Evolutionary conservation across 2,888 invertebrate genomes (phyloP), one percentile per base, ranked within the genome.

Genomic region (Himalopsyche tibetana): DNA sequence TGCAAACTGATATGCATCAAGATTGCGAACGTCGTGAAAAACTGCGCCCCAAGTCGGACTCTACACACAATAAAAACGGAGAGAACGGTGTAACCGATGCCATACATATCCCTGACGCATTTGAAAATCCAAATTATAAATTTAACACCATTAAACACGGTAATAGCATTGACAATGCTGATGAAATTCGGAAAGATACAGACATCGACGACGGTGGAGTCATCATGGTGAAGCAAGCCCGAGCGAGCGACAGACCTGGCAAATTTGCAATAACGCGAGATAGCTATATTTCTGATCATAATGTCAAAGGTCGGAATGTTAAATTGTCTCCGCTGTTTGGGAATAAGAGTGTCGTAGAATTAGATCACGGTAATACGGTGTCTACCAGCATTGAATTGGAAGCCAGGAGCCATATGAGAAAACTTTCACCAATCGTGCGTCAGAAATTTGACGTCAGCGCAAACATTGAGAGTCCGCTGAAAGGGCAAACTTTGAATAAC

Each of bases 1-100:
- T 97, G 0, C 94, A 90, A 94, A 96, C 92, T 90, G 95, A 91
- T 91, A 93, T 90, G 91, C 94, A 90, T 94, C 95, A 91, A 89
- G 95, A 92, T 89, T 91, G 91, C 89, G 93, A 91, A 92, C 94
- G 91, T 90, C 92, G 91, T 89, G 92, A 91, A 91, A 28, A 80
- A 55, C 38, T 36, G 12, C 74, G 12, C 12, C 36, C 74, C 0
- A 42, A 92, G 90, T 0, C 90, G 8, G 88, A 90, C 83, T 89
- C 91, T 90, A 85, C 93, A 91, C 5, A 94, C 90, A 84, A 55
- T 69, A 51, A 36, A n/a, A 15, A 55, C 2, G 51, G 42, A n/a
- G 86, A 84, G 11, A 79, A 84, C 19, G 8, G 38, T 36, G 42
- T 69, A 6, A 82, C 86, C 5, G n/a, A 38, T 12, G 36, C 36